Percentiles rank a stretch among this genome's conserved stretches.
Evolutionary conservation across 2,797 vertebrate genomes (phyloP).

Genomic region (Steatocranus sp.): DNA sequence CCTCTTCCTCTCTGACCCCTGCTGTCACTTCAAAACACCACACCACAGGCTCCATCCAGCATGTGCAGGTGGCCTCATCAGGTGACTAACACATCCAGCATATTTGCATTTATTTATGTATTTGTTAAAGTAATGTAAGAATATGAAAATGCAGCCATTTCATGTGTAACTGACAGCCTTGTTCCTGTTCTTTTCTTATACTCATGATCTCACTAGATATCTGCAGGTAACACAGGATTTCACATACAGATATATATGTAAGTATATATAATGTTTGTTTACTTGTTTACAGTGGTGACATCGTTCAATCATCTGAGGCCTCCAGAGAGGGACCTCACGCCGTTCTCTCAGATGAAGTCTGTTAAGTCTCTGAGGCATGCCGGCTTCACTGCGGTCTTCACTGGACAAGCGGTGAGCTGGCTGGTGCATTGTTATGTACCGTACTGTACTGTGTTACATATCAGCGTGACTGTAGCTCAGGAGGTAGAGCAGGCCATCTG

Average conservation of each 20-base stretch:
- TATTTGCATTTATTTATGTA: background rate
- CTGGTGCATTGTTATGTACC: background rate
- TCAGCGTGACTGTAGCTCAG: background rate
- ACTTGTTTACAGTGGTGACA: constrained; percentile 61
- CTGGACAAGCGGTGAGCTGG: constrained; percentile 55
- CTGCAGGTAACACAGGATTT: background rate
- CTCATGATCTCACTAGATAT: background rate
- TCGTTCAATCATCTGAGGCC: constrained; percentile 65
- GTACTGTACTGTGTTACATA: background rate
- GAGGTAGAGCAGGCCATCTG: background rate
- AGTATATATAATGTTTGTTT: background rate
- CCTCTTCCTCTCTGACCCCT: constrained; percentile 25
- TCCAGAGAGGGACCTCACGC: constrained; percentile 54
- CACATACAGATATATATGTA: background rate
- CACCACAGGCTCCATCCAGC: constrained; percentile 59
- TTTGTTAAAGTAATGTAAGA: background rate
- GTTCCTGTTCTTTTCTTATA: background rate
- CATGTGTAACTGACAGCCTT: background rate
- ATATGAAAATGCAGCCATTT: background rate
- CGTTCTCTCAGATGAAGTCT: constrained; percentile 62
- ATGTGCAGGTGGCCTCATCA: constrained; percentile 73
- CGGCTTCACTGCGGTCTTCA: constrained; percentile 70
- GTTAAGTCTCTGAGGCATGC: constrained; percentile 66
- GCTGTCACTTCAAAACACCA: constrained; percentile 21
- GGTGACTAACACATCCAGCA: constrained; percentile 38